Evolutionary conservation across 2,113 vertebrate species (phyloP), one percentile per base, ranked within the genome.

Genomic region (Merops nubicus): DNA sequence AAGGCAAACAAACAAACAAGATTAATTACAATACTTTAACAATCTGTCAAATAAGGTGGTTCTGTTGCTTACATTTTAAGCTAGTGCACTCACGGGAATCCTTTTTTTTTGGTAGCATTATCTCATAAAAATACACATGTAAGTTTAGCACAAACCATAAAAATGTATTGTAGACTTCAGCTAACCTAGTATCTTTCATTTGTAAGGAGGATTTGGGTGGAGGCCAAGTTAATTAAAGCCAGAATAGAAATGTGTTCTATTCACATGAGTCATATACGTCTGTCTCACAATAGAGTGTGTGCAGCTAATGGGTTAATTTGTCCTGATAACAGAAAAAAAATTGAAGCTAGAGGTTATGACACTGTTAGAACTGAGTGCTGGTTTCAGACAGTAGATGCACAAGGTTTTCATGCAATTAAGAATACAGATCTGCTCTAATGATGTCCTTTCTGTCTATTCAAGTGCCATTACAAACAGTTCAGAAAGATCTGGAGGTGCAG

Each of bases 291-390:
- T 72, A 64, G 51, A 88, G 85, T 63, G 82, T 84, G 91, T 94
- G 73, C 67, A 81, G 91, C 77, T 96, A 88, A 92, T 74, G 67
- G 84, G 88, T 93, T 97, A 97, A 97, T 97, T 89, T 95, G 86
- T 88, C 81, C 84, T 7, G 63, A 38, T 76, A 89, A 89, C 75
- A 92, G 91, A 53, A 85, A 73, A 82, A 92, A 88, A n/a, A n/a
- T n/a, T 22, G 53, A 94, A 87, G 68, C 84, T 85, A 89, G 56
- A 81, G 63, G 72, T 94, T 95, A 92, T 69, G 93, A 85, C 81
- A 87, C 80, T 95, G 60, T 93, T 94, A 92, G 83, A 83, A 85
- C 84, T 9, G 70, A 84, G 50, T 45, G 80, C 67, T 89, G 60
- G 69, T 87, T 95, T 76, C 69, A 91, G 85, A 69, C 68, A 81